Evolutionary conservation across 2,113 vertebrate genomes (phyloP), one percentile per base, ranked within the genome.

Genomic region (Camarhynchus parvulus): DNA sequence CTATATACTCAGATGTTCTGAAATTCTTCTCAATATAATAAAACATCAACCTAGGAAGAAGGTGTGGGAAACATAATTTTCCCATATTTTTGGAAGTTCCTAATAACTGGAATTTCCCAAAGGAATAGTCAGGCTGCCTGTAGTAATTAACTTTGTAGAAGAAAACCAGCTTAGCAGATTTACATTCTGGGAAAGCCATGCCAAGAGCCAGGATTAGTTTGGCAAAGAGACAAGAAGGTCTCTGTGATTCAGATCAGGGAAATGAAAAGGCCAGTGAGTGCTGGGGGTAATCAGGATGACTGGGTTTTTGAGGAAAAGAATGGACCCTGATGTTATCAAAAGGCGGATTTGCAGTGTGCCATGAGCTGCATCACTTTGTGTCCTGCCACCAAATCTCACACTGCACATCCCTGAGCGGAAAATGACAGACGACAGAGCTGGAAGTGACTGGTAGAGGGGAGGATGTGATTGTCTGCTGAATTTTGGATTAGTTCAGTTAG

Each of bases 131-230:
- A 85, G 53, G 18, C 70, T 95, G 90, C 56, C 85, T 90, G 37
- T 77, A 86, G 50, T 70, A 95, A 95, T 95, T 95, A 97, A 80
- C 74, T 85, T 16, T 33, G 63, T 66, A 73, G 72, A 93, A 80
- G 75, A 74, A 87, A 89, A 83, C 59, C 75, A 76, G 39, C 39
- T 83, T 76, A 91, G 72, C 55, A 83, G 67, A 95, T 92, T 92
- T 77, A 90, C 92, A 66, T 87, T 80, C 67, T 95, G 84, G 78
- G 84, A 90, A 83, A 95, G 74, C 24, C 59, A 74, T 2, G 19
- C 76, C 89, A 95, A 90, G 35, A 88, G 0, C 1, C 0, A 1
- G 61, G 69, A 94, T 92, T 88, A 93, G 75, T 92, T 83, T 94
- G 96, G 94, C 89, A 94, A 75, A 74, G 83, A 63, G 53, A 94